Conservation (phyloP, 2,797 vertebrate genomes). For the Acrossocheilus fasciatus region DNA sequence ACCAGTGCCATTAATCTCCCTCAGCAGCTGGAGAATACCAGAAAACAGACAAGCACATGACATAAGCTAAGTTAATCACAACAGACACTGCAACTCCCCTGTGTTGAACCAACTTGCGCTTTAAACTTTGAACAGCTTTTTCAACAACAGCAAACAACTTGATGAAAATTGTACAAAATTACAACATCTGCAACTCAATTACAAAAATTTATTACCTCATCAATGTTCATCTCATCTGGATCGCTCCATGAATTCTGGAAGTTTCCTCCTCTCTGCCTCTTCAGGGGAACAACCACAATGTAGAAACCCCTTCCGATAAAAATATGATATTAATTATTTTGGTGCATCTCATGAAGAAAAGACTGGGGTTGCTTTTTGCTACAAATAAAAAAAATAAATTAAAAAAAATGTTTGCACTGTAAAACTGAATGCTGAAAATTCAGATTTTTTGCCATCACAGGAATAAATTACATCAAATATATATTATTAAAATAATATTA, state of each 20-base stretch:
- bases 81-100: background rate
- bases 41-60: background rate
- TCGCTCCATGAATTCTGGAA: constrained; percentile 93
- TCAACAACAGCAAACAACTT: background rate
- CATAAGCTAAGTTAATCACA: background rate
- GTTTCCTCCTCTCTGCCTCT: constrained; percentile 93
- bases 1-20: constrained; percentile 92
- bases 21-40: constrained; percentile 83
- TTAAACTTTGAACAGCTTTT: background rate
- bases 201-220: constrained; percentile 83
- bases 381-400: background rate
- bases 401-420: background rate
- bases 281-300: constrained; percentile 96
- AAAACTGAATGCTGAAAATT: background rate
- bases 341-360: background rate
- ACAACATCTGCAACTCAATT: background rate
- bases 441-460: background rate
- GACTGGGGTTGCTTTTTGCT: background rate
- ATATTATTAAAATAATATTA: background rate
- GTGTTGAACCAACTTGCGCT: background rate
- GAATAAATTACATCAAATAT: background rate
- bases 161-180: background rate
- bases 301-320: constrained; percentile 90
- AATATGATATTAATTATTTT: constrained; percentile 28
- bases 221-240: constrained; percentile 97